Conservation (phyloP, 23 tunicate genomes). For the Diplosoma virens region DNA sequence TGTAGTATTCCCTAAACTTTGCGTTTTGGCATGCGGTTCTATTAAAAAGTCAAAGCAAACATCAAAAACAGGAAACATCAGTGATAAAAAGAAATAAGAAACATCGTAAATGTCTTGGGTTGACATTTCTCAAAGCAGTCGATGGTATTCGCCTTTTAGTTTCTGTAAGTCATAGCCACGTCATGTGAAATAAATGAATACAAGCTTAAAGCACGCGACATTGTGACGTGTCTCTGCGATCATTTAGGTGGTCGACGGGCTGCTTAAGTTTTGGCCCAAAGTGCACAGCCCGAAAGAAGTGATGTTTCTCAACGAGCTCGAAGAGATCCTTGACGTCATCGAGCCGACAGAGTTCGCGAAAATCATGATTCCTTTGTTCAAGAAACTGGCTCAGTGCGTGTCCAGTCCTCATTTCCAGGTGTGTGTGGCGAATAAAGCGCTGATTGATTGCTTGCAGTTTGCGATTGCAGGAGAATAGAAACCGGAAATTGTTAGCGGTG, state of each 20-base stretch:
- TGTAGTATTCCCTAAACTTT: too few species aligned
- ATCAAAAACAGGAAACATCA: too few species aligned
- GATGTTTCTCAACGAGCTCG: slow-evolving; percentile 98
- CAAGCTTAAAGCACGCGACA: too few species aligned
- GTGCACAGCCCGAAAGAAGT: slow-evolving; percentile 99
- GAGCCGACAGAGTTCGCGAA: slow-evolving; percentile 91
- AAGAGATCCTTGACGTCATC: slow-evolving; percentile 95
- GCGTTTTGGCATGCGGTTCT: too few species aligned
- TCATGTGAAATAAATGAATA: too few species aligned
- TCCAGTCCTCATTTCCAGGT: slow-evolving; percentile 97
- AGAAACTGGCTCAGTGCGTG: slow-evolving; percentile 89
- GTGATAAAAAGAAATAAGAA: too few species aligned
- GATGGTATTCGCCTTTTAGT: background rate
- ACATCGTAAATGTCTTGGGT: background rate
- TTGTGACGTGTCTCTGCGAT: background rate
- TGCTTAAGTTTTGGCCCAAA: slow-evolving; percentile 98
- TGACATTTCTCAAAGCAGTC: background rate
- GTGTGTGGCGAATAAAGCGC: too few species aligned
- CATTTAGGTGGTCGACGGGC: slow-evolving; percentile 80
- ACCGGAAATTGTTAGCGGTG: too few species aligned
- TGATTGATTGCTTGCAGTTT: too few species aligned
- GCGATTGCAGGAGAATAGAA: too few species aligned
- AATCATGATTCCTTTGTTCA: slow-evolving; percentile 90
- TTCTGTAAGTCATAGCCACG: too few species aligned
- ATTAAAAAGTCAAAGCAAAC: too few species aligned